A percentile compares a stretch with the other conserved stretches of the same genome.
Conservation (phyloP, 2,888 invertebrate genomes). For the Agrilus biguttatus region DNA sequence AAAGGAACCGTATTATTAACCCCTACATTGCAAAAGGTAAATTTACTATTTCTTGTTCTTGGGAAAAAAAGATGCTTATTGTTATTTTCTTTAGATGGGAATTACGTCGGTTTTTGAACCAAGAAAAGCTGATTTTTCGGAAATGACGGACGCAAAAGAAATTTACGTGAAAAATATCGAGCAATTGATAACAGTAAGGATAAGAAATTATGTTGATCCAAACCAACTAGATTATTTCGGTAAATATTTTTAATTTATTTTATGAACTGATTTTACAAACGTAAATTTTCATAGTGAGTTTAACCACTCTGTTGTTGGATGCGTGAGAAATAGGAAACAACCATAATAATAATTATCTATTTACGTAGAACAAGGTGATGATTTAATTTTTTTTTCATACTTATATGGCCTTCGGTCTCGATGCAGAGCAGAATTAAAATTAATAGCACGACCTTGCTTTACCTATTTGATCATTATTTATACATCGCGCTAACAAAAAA, state of each 20-base stretch:
- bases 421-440: too few relatives aligned
- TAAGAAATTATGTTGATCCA: slow-evolving; percentile 57
- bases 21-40: slow-evolving; percentile 68
- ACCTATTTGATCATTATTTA: too few relatives aligned
- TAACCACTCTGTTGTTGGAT: too few relatives aligned
- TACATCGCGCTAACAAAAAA: too few relatives aligned
- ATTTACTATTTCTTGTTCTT: slow-evolving; percentile 8
- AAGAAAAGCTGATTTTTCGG: slow-evolving; percentile 59
- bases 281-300: too few relatives aligned
- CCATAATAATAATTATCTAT: too few relatives aligned
- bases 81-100: slow-evolving; percentile 44
- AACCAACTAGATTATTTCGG: slow-evolving; percentile 31
- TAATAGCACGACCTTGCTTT: too few relatives aligned
- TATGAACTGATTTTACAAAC: too few relatives aligned
- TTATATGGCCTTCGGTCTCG: too few relatives aligned
- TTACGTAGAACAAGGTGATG: too few relatives aligned
- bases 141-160: slow-evolving; percentile 63
- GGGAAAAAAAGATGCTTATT: neutral
- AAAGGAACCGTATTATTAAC: slow-evolving; percentile 68
- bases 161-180: slow-evolving; percentile 73
- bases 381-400: too few relatives aligned
- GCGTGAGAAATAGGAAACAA: too few relatives aligned
- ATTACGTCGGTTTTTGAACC: slow-evolving; percentile 70
- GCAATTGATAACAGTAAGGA: slow-evolving; percentile 70
- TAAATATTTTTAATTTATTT: slow-evolving; percentile 22